Base-by-base conservation (phyloP, 2,113 vertebrate species). In the Nestor notabilis region DNA sequence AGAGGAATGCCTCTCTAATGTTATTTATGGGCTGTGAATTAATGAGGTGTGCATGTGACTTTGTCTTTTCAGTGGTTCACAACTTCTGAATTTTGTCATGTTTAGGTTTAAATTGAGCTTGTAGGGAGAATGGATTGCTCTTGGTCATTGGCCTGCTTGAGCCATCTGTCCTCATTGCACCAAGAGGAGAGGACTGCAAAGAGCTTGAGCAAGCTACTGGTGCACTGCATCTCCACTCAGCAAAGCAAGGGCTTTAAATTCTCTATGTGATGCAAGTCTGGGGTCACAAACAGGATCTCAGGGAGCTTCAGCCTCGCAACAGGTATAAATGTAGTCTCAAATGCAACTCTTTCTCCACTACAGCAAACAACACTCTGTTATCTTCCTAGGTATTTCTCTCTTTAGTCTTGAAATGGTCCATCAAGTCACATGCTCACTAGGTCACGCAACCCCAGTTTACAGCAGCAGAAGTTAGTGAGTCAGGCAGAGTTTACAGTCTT, bases 21-120 rank as follows among this genome's bases (percentile, higher is more conserved):
- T 65, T 23, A 33, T 85, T 87, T 29, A 28, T 0, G 0, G 12
- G 13, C n/a, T 35, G 9, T 6, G 70, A 24, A 31, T 79, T 52
- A n/a, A 47, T 33, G 0, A 2, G n/a, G 9, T 20, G 20, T n/a
- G 37, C 2, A 2, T 7, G 29, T 23, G 43, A 3, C 21, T 61
- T 94, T 82, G 69, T 24, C 55, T 75, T 71, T 46, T 31, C 77
- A 13, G 12, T 3, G 21, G 13, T 20, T 43, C 21, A 18, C 1
- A 0, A 1, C 17, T 52, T 16, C 28, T 44, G 63, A 11, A 5
- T 94, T 78, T 84, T 60, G 44, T 25, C 24, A 2, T 19, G 41
- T 52, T 47, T 41, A 39, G 44, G 6, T 79, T 83, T 7, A 11
- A 23, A 58, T 1, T 41, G 33, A 46, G 41, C 49, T 65, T 2